Conservation (phyloP, 2,888 invertebrate genomes). For the Dorcus hopei region DNA sequence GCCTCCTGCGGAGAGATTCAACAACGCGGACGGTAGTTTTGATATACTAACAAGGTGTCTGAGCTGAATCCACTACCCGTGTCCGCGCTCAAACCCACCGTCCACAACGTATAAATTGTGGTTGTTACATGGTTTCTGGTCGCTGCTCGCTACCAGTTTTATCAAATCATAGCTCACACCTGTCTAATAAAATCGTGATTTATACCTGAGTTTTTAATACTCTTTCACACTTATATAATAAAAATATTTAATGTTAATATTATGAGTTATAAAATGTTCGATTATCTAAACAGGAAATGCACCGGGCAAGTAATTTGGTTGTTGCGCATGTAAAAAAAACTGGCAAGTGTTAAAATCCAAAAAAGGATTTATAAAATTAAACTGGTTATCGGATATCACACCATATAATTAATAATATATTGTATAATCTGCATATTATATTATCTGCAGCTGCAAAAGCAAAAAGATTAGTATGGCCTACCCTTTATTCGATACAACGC, state of each 20-base stretch:
- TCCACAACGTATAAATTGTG: constrained; percentile 24
- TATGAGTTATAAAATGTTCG: constrained; percentile 13
- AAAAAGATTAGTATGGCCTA: no score
- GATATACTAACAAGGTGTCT: constrained; percentile 9
- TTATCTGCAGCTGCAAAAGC: no score
- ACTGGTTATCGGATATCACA: no score
- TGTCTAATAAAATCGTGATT: constrained; percentile 31
- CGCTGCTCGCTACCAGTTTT: constrained; percentile 29
- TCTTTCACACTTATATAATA: constrained; percentile 10
- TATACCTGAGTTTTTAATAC: constrained; percentile 18
- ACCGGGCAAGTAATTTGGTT: no score
- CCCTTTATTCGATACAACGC: no score
- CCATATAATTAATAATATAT: no score
- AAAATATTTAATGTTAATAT: constrained; percentile 17
- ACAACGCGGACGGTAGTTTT: constrained; percentile 21
- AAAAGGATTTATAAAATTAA: no score
- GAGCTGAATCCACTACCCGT: constrained; percentile 5
- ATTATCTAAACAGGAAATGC: constrained; percentile 8
- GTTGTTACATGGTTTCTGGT: constrained; percentile 23
- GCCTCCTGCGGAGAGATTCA: constrained; percentile 25
- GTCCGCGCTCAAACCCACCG: constrained; percentile 14
- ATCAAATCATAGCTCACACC: constrained; percentile 30
- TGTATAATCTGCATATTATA: no score
- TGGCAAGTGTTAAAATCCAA: no score
- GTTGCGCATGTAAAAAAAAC: no score